Conservation (phyloP, 2,888 invertebrate species). For the Heliconius ismenius region DNA sequence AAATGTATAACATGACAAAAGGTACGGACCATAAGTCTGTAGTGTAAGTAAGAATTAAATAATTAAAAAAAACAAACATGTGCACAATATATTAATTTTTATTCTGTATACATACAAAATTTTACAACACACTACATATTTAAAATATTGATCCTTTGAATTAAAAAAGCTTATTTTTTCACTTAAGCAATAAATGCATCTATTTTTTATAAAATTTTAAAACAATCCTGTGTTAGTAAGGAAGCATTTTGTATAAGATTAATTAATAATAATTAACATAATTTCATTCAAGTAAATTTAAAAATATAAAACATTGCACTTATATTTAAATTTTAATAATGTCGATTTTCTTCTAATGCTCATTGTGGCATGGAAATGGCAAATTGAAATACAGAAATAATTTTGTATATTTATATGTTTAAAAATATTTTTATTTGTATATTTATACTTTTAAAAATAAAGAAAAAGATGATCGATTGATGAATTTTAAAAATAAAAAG, state of each 20-base stretch:
- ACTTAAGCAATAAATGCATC: background rate
- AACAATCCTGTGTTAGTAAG: background rate
- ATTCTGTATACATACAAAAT: background rate
- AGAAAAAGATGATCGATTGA: too few relatives aligned
- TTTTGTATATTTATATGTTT: background rate
- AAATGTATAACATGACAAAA: too few relatives aligned
- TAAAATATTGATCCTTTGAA: background rate
- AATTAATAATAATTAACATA: background rate
- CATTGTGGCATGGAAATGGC: background rate
- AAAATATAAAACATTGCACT: background rate
- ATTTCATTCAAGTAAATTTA: background rate
- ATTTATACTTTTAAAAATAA: too few relatives aligned
- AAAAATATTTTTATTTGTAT: too few relatives aligned
- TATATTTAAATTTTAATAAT: background rate
- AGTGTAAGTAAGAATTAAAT: too few relatives aligned
- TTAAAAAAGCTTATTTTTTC: background rate
- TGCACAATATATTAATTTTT: conserved; percentile 1
- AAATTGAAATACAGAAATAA: background rate
- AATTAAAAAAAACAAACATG: background rate
- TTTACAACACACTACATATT: background rate
- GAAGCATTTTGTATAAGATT: background rate
- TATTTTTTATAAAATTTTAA: background rate
- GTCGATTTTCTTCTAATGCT: too few relatives aligned
- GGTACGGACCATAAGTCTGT: too few relatives aligned
- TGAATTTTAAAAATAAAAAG: too few relatives aligned